Conservation (phyloP, 1,140 invertebrate genomes). For the Temnothorax longispinosus region DNA sequence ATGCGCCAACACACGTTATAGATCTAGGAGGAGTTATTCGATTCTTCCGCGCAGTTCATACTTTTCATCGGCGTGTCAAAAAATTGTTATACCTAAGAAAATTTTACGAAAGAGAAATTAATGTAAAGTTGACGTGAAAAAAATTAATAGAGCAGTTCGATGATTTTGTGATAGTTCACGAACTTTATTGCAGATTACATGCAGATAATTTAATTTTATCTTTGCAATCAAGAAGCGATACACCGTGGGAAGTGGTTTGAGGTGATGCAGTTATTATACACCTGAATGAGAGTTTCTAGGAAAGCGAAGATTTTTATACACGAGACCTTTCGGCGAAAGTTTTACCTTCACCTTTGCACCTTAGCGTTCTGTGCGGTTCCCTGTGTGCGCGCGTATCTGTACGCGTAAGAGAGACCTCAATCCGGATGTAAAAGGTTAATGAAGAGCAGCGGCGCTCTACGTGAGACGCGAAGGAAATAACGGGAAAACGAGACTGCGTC, state of each 20-base stretch:
- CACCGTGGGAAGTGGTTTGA: conserved; percentile 8
- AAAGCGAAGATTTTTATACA: conserved; percentile 24
- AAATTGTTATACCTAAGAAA: neutral
- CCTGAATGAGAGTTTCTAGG: conserved; percentile 18
- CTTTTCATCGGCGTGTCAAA: neutral
- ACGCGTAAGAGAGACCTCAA: neutral
- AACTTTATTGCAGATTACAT: neutral
- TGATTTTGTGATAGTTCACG: neutral
- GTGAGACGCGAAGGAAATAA: neutral
- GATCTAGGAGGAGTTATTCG: neutral
- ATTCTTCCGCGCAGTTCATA: neutral
- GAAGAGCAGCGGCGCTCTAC: neutral
- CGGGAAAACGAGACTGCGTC: neutral
- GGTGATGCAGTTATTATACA: neutral
- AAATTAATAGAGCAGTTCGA: neutral
- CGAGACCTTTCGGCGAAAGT: conserved; percentile 40
- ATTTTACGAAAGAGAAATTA: neutral
- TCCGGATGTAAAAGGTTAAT: conserved; percentile 27
- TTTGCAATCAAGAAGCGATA: neutral
- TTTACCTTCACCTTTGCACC: conserved; percentile 42
- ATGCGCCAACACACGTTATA: neutral
- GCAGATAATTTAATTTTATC: neutral
- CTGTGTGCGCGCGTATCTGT: neutral
- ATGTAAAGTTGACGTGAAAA: neutral
- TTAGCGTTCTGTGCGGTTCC: neutral